These are phyloP conservation scores for Sprattus sprattus DNA, from an alignment of 2,113 vertebrate species.

Conservation along the genomic window DNA sequence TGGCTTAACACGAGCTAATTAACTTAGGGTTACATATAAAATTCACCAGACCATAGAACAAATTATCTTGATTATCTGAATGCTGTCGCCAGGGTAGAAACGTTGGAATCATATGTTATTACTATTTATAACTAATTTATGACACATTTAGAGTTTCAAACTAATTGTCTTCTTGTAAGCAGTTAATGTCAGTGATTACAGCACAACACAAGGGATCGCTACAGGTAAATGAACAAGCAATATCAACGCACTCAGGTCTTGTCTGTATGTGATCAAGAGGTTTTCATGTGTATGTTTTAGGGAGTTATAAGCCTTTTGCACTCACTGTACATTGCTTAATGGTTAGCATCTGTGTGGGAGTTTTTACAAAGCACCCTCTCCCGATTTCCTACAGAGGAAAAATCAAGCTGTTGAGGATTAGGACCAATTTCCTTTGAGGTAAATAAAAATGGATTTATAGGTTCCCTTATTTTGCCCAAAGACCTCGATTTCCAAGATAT, in stretches of 20 bases:
- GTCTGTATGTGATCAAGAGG: slow-evolving; percentile 39
- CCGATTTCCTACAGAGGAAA: slow-evolving; percentile 26
- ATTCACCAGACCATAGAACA: not conserved
- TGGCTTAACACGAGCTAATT: not conserved
- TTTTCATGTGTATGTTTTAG: slow-evolving; percentile 41
- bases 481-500: slow-evolving; percentile 29
- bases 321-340: slow-evolving; percentile 41
- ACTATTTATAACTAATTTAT: slow-evolving; percentile 12
- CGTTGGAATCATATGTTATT: not conserved
- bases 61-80: slow-evolving; percentile 5
- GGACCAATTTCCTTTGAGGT: slow-evolving; percentile 50
- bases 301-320: slow-evolving; percentile 39
- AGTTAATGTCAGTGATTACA: not conserved
- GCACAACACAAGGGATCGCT: not conserved
- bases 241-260: slow-evolving; percentile 15
- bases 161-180: not conserved
- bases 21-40: not conserved
- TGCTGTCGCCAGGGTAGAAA: not conserved
- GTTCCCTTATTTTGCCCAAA: slow-evolving; percentile 40
- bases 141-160: slow-evolving; percentile 45
- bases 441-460: slow-evolving; percentile 53
- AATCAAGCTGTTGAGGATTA: slow-evolving; percentile 41
- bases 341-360: slow-evolving; percentile 49
- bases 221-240: slow-evolving; percentile 18
- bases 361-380: slow-evolving; percentile 25